Percentiles rank a stretch among this genome's conserved stretches.
Conservation (phyloP, 2,797 vertebrate species). For the Muscicapa comitata region DNA sequence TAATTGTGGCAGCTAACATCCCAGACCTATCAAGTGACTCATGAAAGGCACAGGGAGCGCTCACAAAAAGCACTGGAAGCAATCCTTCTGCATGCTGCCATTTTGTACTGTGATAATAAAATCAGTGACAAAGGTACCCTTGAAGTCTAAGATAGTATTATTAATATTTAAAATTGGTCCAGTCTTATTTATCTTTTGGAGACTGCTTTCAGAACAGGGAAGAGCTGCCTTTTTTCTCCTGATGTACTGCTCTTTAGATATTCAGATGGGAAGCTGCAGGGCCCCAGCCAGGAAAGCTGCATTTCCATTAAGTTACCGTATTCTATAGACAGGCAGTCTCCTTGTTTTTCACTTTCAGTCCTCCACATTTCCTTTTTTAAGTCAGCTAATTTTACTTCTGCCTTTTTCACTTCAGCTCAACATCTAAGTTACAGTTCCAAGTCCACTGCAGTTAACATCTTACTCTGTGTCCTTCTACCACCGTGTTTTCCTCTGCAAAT, state of each 20-base stretch:
- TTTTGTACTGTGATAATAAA: not conserved
- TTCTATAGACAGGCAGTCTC: constrained; percentile 21
- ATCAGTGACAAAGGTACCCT: not conserved
- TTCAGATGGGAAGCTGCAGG: not conserved
- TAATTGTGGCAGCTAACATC: not conserved
- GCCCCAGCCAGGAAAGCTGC: constrained; percentile 31
- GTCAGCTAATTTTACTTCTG: constrained; percentile 56
- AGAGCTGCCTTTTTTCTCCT: not conserved
- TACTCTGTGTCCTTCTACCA: not conserved
- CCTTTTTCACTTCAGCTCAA: constrained; percentile 38
- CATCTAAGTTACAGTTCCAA: not conserved
- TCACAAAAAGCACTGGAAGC: not conserved
- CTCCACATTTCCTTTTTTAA: not conserved
- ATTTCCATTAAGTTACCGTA: constrained; percentile 37
- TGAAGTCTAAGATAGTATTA: not conserved
- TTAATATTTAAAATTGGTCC: not conserved
- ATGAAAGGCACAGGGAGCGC: not conserved
- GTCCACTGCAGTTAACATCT: constrained; percentile 2
- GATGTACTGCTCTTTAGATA: constrained; percentile 8
- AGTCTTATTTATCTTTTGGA: not conserved
- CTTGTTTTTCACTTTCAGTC: not conserved
- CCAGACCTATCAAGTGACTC: not conserved
- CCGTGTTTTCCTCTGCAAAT: not conserved
- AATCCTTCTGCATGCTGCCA: not conserved
- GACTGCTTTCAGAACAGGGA: not conserved